Conservation (phyloP, 2,888 invertebrate species). For the Metallyticus violacea region DNA sequence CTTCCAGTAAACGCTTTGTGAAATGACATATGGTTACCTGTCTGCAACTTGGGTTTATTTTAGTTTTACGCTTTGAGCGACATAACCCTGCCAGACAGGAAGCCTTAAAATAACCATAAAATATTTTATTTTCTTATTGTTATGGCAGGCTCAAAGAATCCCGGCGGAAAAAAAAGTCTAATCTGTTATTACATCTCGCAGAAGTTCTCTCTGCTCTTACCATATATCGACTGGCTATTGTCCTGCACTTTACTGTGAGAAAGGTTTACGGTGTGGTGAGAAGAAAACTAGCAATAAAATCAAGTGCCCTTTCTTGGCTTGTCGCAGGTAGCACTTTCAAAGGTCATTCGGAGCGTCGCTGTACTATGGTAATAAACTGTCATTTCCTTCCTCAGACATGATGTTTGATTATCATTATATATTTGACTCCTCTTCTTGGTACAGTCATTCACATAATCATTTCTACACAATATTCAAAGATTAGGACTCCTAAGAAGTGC, state of each 20-base stretch:
- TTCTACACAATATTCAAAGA: too few species aligned
- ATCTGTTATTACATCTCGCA: not conserved
- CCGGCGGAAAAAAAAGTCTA: not conserved
- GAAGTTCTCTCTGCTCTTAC: not conserved
- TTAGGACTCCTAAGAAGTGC: too few species aligned
- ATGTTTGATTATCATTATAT: too few species aligned
- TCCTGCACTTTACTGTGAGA: not conserved
- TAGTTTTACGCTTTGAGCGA: not conserved
- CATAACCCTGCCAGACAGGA: not conserved
- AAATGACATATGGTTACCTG: not conserved
- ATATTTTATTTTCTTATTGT: not conserved
- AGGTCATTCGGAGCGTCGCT: not conserved
- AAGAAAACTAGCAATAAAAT: not conserved
- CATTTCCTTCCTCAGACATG: too few species aligned
- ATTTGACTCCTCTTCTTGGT: too few species aligned
- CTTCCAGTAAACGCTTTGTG: not conserved
- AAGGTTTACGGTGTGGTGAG: not conserved
- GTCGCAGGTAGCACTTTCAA: not conserved
- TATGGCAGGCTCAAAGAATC: not conserved
- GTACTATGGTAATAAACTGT: not conserved
- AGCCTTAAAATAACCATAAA: not conserved
- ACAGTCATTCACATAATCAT: too few species aligned
- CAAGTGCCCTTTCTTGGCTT: not conserved
- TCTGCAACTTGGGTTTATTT: not conserved
- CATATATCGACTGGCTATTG: not conserved